Conservation (phyloP, 2,797 vertebrate species). For the Babyrousa celebensis region DNA sequence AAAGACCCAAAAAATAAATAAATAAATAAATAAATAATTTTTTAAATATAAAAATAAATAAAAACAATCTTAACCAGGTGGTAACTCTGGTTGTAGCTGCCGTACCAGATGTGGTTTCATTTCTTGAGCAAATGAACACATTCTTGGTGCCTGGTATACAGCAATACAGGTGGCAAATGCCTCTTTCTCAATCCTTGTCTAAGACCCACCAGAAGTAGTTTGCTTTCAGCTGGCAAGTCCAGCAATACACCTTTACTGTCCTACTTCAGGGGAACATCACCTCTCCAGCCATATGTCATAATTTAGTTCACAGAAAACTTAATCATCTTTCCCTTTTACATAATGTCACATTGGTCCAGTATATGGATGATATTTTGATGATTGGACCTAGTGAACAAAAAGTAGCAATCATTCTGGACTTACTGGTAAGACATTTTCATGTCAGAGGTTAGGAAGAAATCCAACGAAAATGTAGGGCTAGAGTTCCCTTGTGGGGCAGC, state of each 20-base stretch:
- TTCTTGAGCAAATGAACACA: background rate
- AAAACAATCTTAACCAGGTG: background rate
- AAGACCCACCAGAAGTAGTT: background rate
- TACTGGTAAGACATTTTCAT: background rate
- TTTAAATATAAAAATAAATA: no score
- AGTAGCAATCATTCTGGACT: background rate
- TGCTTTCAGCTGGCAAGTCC: background rate
- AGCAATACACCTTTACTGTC: background rate
- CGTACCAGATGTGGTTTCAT: background rate
- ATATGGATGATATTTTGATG: background rate
- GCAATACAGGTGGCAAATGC: background rate
- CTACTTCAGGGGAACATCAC: background rate
- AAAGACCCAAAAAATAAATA: no score
- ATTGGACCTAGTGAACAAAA: background rate
- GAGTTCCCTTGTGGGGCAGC: no score
- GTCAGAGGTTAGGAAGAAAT: background rate
- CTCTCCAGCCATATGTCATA: background rate
- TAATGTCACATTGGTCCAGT: background rate
- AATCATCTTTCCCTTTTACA: background rate
- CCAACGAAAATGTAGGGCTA: background rate
- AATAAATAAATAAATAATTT: no score
- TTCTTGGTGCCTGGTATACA: background rate
- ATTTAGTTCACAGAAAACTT: background rate
- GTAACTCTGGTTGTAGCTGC: background rate
- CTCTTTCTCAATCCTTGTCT: background rate